phyloP scores from a whole-genome alignment of 1,140 invertebrate genomes.

The Hormaphis cornu region DNA sequence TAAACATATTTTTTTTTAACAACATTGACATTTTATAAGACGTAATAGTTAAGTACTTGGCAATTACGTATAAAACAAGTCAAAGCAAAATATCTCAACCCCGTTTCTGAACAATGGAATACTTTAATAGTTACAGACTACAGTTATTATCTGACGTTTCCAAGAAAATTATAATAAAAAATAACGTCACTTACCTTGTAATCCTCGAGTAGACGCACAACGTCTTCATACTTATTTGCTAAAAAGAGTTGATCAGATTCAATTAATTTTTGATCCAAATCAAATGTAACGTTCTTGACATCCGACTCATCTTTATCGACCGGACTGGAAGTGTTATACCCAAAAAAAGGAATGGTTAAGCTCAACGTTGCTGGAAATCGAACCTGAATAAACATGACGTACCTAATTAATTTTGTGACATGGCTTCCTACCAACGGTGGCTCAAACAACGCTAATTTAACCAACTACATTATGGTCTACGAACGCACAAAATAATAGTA shows the following conservation, averaged over 20 bases:
- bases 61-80: too few relatives aligned
- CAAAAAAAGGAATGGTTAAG: conserved; percentile 1
- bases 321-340: not conserved
- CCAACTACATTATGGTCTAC: too few relatives aligned
- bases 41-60: too few relatives aligned
- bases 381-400: not conserved
- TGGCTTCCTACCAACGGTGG: too few relatives aligned
- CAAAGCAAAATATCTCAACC: too few relatives aligned
- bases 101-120: too few relatives aligned
- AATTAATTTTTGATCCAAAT: not conserved
- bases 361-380: not conserved
- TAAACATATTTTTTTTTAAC: too few relatives aligned
- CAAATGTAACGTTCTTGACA: not conserved
- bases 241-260: conserved; percentile 25
- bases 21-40: too few relatives aligned
- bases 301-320: not conserved
- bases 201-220: not conserved
- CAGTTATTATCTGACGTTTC: too few relatives aligned
- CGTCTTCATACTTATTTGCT: conserved; percentile 24
- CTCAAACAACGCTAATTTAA: too few relatives aligned
- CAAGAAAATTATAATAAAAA: not conserved
- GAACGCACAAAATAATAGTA: too few relatives aligned
- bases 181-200: conserved; percentile 21
- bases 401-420: not conserved
- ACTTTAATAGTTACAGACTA: too few relatives aligned